Base-by-base conservation (phyloP, 2,888 invertebrate genomes). In the Herminia tarsipennalis region DNA sequence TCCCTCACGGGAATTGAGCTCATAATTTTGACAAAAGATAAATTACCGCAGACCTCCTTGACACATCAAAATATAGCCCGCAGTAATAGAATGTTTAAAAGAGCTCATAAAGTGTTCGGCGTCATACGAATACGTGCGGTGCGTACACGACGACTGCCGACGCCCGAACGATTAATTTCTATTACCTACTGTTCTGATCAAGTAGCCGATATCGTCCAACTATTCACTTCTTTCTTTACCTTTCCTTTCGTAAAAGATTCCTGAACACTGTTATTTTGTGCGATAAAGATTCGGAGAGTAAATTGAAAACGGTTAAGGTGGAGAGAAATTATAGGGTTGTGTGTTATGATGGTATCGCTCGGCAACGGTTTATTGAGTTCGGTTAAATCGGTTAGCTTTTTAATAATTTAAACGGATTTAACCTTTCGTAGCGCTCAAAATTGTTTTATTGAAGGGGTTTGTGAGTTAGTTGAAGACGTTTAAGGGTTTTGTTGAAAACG, bases 231-330 rank as follows among this genome's bases (percentile, higher is more conserved):
- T 8, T 25, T 16, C 28, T 35, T 28, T 12, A 41, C 27, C 27
- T 41, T 41, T 32, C 20, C 18, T 28, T 17, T 35, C 27, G 12
- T 10, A 34, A 42, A 27, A 27, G 40, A 40, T 40, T 20, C 33
- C 18, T 8, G 28, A 42, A 22, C 17, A 34, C 27, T 9, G 17
- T 35, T 35, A 35, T 28, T 22, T 29, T 21, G 28, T 5, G 16
- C 34, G 28, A 29, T 42, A 34, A 42, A 28, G 16, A 27, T 34
- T 42, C 14, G 28, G 17, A 10, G 9, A 28, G 33, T 34, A 21
- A 34, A 41, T 41, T 41, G 34, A 28, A 41, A 41, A 14, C 34
- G 41, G 14, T 41, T 41, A 12, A n/a, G 9, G 18, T 32, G 17
- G 12, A 12, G 34, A 21, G 10, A 29, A 20, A 10, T 21, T 29